Evolutionary conservation across 1,140 invertebrate genomes (phyloP), one percentile per base, ranked within the genome.

Genomic region (Adoxophyes honmai): DNA sequence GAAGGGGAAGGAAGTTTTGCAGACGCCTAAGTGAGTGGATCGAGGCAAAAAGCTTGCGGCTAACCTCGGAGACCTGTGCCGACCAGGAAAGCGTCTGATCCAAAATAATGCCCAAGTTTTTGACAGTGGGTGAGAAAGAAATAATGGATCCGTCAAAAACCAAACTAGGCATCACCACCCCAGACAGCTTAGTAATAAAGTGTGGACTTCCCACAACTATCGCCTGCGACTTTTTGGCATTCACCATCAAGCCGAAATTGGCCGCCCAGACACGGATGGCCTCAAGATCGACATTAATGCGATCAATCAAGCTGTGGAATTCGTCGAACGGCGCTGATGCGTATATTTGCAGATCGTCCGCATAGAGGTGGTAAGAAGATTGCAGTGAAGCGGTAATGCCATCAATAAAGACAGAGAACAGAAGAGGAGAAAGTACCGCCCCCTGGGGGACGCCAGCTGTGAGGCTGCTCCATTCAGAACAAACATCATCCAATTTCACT

Each of bases 261-360:
- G 15, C 13, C 13, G 8, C 37, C 52, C 52, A 53, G 3, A 9
- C 15, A 2, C 15, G 33, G 1, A 53, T 35, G 14, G 11, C 4
- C 3, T 14, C 15, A 0, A 53, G 15, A 7, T 53, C 28, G 8
- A 14, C 1, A 11, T 53, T 37, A 15, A 53, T 14, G 34, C 13
- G 52, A 0, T 16, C 10, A 14, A 37, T 35, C 7, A 16, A 11
- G 2, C 11, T 5, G 4, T 4, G 10, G 1, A 36, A 28, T 10
- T 53, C 15, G 13, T 15, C 21, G 6, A 28, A 3, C 2, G 2
- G 14, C 3, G 34, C 51, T 4, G 10, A 28, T 10, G 28, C 5
- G 9, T 52, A 52, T 6, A 52, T 52, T 15, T 52, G 51, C 9
- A 52, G 33, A 11, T 52, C 51, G 4, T 52, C 51, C 2, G 28